Evolutionary conservation across 2,797 vertebrate genomes (phyloP), one percentile per base, ranked within the genome.

Genomic region (Miichthys miiuy): DNA sequence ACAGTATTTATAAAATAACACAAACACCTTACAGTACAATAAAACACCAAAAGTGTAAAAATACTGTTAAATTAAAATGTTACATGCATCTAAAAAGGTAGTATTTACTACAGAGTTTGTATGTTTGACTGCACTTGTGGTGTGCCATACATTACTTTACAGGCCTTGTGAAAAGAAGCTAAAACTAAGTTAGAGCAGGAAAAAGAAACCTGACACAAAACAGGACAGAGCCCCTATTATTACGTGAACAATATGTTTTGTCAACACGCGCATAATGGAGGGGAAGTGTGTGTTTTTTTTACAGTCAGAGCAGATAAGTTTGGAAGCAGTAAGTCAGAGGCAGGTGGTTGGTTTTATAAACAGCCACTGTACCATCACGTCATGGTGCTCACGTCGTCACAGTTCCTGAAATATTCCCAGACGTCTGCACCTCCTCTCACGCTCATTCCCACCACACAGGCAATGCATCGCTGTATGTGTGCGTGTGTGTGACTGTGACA

Each of bases 331-430:
- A 68, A 82, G 74, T 82, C 80, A 76, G 74, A 72, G 8, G 70
- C 82, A 82, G 78, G 85, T 82, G 83, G 71, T 27, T 61, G 86
- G 58, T 67, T 79, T 81, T 70, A 74, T 79, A 80, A 88, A 77
- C 57, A 83, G 75, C 63, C 38, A 8, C 71, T 20, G 20, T 38
- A 38, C 1, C 25, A 64, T 61, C 77, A 71, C 65, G 20, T 80
- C 70, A 81, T 8, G 13, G 38, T 68, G 57, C 65, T 79, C 70
- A 48, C 73, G 66, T 55, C 61, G 42, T 75, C 42, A 16, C 47
- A 3, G 65, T 23, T 85, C 77, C 68, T 74, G 76, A 89, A 85
- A 87, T 75, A 82, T 56, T 74, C 50, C 58, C 68, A 84, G 75
- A 81, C n/a, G 18, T 62, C 76, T 68, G 56, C 68, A 48, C 23